A percentile compares a stretch with the other conserved stretches of the same genome.
Evolutionary conservation across 2,797 vertebrate species (phyloP).

Genomic region (Meriones psammophilus): DNA sequence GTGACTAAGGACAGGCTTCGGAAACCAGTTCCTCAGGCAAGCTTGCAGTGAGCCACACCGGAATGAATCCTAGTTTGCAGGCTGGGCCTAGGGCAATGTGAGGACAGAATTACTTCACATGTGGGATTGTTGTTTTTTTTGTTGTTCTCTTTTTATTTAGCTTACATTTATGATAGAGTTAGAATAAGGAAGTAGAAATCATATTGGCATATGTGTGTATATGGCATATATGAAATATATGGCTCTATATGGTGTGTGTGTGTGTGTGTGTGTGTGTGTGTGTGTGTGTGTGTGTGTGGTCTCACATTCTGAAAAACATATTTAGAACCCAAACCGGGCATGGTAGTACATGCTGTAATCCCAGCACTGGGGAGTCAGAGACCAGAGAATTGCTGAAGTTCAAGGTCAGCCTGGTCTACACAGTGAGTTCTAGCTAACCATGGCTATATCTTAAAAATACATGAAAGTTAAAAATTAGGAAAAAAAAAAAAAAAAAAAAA

Average conservation of each 20-base stretch:
- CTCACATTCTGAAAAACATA: not conserved
- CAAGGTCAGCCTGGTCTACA: not conserved
- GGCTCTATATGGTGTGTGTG: too few relatives aligned
- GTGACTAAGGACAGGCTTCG: not conserved
- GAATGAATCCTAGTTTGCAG: conserved; percentile 6
- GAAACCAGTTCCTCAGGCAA: not conserved
- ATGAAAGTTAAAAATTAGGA: not conserved
- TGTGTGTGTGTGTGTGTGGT: not conserved
- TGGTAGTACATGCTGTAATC: not conserved
- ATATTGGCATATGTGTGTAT: not conserved
- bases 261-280: too few relatives aligned
- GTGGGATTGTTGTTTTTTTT: not conserved
- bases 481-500: not conserved
- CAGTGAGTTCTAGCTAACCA: too few relatives aligned
- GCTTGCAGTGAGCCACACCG: not conserved
- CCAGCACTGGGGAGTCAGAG: not conserved
- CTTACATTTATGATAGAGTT: conserved; percentile 37
- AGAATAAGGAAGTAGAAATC: not conserved
- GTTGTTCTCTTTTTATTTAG: not conserved
- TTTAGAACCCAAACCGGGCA: not conserved
- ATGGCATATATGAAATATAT: too few relatives aligned
- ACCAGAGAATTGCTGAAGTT: not conserved
- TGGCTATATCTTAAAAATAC: not conserved
- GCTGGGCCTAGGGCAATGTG: not conserved
- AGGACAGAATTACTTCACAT: conserved; percentile 25